These are phyloP conservation scores for Anguilla obscura DNA, from an alignment of 2,797 vertebrate species.

Conservation along the genomic window DNA sequence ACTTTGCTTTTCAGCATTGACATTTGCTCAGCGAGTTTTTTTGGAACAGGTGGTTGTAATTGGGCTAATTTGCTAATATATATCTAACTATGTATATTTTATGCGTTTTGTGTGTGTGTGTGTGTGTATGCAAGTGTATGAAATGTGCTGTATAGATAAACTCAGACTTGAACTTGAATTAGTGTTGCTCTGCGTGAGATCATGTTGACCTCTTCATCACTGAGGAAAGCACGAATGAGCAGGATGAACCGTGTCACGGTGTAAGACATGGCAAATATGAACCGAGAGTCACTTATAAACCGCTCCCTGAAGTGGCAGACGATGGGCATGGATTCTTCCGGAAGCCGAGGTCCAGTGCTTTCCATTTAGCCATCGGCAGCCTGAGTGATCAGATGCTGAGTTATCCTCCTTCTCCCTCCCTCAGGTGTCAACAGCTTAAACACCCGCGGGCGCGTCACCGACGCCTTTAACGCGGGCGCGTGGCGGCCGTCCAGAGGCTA, in stretches of 20 bases:
- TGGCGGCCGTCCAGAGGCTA: background rate
- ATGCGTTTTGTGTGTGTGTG: too few relatives aligned
- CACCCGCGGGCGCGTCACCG: background rate
- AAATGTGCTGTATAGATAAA: too few relatives aligned
- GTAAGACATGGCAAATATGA: background rate
- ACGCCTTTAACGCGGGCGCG: background rate
- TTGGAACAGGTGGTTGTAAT: too few relatives aligned
- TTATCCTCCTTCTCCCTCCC: background rate
- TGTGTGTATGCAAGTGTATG: too few relatives aligned
- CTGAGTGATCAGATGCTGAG: background rate
- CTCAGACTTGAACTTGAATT: background rate
- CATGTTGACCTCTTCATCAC: background rate
- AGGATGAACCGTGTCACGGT: background rate
- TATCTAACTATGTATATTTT: too few relatives aligned
- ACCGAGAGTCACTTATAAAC: background rate
- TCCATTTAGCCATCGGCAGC: background rate
- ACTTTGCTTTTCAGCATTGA: too few relatives aligned
- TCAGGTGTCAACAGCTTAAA: background rate
- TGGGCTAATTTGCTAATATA: too few relatives aligned
- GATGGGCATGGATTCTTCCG: background rate
- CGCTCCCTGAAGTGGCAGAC: background rate
- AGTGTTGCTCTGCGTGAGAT: background rate
- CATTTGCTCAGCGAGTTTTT: too few relatives aligned
- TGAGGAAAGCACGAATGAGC: background rate
- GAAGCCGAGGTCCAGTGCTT: background rate